Conservation (phyloP, 2,888 invertebrate genomes). For the Heliconius aoede region DNA sequence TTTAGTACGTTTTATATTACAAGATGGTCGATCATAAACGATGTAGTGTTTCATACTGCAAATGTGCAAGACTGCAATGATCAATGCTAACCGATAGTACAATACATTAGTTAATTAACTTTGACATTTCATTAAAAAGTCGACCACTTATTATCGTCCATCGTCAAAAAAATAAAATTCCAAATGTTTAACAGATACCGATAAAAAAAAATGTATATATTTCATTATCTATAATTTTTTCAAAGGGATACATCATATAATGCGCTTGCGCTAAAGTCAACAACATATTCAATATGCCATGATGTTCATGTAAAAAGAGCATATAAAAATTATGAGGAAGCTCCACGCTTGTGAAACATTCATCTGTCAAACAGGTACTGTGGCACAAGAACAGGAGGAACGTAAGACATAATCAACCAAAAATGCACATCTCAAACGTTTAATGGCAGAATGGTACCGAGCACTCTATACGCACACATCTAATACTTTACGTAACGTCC, state of each 20-base stretch:
- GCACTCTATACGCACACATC: constrained; percentile 48
- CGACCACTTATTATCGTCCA: constrained; percentile 17
- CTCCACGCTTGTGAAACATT: constrained; percentile 70
- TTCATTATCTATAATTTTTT: constrained; percentile 5
- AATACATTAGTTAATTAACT: neutral
- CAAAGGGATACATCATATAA: constrained; percentile 53
- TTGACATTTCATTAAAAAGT: constrained; percentile 1
- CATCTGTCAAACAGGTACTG: constrained; percentile 64
- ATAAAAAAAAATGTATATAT: constrained; percentile 24
- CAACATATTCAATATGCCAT: constrained; percentile 57
- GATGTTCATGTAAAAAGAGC: constrained; percentile 63
- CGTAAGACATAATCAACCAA: constrained; percentile 56
- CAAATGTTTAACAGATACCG: constrained; percentile 8
- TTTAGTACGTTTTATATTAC: constrained; percentile 13
- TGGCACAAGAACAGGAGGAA: constrained; percentile 68
- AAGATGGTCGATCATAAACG: constrained; percentile 26
- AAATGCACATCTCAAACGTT: constrained; percentile 60
- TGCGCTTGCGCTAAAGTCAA: constrained; percentile 48
- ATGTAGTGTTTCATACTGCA: neutral
- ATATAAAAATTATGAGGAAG: constrained; percentile 51
- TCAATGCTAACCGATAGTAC: neutral
- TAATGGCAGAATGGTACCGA: constrained; percentile 67
- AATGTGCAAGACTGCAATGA: neutral
- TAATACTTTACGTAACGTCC: constrained; percentile 57
- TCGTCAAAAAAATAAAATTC: constrained; percentile 15